These are phyloP conservation scores for Pipistrellus nathusii DNA, from an alignment of 2,797 vertebrate genomes.

Conservation along the genomic window DNA sequence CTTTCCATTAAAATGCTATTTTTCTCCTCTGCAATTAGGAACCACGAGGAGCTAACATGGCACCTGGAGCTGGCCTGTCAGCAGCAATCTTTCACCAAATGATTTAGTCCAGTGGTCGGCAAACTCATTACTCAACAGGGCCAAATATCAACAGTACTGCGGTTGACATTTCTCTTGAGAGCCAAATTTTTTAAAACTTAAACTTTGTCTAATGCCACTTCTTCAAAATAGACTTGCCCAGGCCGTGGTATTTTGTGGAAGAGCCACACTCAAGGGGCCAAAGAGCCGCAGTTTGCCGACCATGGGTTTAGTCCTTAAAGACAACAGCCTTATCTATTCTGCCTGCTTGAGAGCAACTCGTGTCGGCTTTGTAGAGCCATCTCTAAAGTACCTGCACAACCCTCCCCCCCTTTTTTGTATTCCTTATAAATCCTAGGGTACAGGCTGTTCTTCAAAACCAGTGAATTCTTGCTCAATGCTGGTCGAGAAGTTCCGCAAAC, in stretches of 20 bases:
- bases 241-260: too few species aligned
- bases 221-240: too few species aligned
- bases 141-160: too few species aligned
- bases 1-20: neutral
- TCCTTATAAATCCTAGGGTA: slow-evolving; percentile 29
- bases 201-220: too few species aligned
- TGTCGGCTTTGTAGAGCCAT: neutral
- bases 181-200: too few species aligned
- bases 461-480: slow-evolving; percentile 41
- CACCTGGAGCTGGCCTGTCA: rapidly evolving
- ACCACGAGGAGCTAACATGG: neutral
- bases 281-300: too few species aligned
- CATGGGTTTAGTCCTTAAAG: neutral
- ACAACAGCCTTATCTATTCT: neutral
- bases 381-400: neutral
- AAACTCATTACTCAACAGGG: too few species aligned
- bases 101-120: neutral
- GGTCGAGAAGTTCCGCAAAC: slow-evolving; percentile 63
- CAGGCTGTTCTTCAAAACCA: slow-evolving; percentile 53
- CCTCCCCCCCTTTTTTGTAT: neutral
- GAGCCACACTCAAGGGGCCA: too few species aligned
- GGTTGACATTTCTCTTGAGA: too few species aligned
- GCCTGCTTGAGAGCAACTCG: neutral
- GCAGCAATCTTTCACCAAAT: neutral
- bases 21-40: neutral